Conservation (phyloP, 37 sponge, comb jelly and placozoan species). For the Mnemiopsis leidyi region DNA sequence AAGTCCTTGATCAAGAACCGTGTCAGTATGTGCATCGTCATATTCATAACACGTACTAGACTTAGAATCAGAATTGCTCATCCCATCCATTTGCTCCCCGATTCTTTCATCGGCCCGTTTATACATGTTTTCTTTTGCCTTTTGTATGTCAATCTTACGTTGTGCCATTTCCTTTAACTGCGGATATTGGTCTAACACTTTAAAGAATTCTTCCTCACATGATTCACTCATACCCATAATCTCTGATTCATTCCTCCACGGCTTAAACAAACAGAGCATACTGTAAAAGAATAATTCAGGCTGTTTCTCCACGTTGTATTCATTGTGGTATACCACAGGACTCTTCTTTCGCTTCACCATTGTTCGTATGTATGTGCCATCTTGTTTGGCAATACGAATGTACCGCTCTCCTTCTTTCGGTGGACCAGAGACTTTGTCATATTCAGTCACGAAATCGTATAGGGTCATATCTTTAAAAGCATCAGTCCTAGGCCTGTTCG, state of each 20-base stretch:
- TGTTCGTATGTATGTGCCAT: neutral
- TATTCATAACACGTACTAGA: no score
- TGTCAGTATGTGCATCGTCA: neutral
- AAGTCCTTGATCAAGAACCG: neutral
- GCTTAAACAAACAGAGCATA: neutral
- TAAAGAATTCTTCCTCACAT: neutral
- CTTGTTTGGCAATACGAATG: neutral
- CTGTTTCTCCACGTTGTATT: neutral
- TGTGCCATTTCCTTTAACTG: neutral
- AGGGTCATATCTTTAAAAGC: neutral
- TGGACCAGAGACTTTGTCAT: neutral
- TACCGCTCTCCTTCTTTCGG: neutral
- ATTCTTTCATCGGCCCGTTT: neutral
- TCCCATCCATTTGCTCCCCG: neutral
- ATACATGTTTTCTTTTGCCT: neutral
- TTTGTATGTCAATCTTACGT: neutral
- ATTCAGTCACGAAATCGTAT: neutral
- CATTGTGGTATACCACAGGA: neutral
- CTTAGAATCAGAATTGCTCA: neutral
- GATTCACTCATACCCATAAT: neutral
- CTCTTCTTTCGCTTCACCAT: neutral
- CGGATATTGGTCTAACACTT: neutral
- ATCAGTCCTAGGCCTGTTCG: neutral
- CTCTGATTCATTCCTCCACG: neutral
- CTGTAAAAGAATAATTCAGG: slow-evolving; percentile 27